These are phyloP conservation scores for Epizoanthus fatuus DNA, from an alignment of 92 coral and sea anemone genomes.

Conservation along the genomic window DNA sequence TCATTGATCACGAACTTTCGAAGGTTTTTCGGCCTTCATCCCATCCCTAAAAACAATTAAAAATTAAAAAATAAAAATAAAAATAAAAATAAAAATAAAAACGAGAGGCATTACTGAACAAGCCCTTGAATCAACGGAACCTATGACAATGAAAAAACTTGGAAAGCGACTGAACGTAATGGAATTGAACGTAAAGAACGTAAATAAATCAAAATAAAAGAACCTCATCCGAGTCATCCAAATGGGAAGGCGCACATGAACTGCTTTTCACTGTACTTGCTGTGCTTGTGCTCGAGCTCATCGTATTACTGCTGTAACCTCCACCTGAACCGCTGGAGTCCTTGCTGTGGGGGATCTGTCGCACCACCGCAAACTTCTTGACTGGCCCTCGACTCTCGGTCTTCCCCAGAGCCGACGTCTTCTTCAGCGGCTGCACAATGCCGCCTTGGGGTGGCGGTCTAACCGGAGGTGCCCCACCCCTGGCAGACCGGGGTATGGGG, in stretches of 20 bases:
- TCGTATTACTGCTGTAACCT: slow-evolving; percentile 91
- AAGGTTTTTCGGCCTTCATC: too few species aligned
- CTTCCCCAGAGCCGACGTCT: slow-evolving; percentile 86
- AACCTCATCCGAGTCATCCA: slow-evolving; percentile 88
- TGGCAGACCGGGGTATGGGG: slow-evolving; percentile 79
- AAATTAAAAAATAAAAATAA: too few species aligned
- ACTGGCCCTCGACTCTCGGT: slow-evolving; percentile 87
- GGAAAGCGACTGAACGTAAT: not conserved
- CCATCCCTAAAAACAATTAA: too few species aligned
- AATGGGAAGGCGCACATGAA: slow-evolving; percentile 85
- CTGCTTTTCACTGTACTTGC: slow-evolving; percentile 99
- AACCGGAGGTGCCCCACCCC: slow-evolving; percentile 78
- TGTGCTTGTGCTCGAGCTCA: slow-evolving; percentile 96
- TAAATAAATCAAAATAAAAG: slow-evolving; percentile 32
- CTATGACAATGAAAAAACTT: too few species aligned
- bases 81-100: too few species aligned
- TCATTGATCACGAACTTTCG: too few species aligned
- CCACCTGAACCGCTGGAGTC: slow-evolving; percentile 70
- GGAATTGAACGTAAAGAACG: not conserved
- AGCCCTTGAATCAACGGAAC: too few species aligned
- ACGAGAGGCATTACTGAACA: too few species aligned
- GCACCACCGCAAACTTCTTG: slow-evolving; percentile 98
- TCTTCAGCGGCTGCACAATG: slow-evolving; percentile 93
- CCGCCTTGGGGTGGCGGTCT: slow-evolving; percentile 71
- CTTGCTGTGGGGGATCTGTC: slow-evolving; percentile 93